Base-by-base conservation (phyloP, 2,797 vertebrate genomes). In the Syngnathus acus region DNA sequence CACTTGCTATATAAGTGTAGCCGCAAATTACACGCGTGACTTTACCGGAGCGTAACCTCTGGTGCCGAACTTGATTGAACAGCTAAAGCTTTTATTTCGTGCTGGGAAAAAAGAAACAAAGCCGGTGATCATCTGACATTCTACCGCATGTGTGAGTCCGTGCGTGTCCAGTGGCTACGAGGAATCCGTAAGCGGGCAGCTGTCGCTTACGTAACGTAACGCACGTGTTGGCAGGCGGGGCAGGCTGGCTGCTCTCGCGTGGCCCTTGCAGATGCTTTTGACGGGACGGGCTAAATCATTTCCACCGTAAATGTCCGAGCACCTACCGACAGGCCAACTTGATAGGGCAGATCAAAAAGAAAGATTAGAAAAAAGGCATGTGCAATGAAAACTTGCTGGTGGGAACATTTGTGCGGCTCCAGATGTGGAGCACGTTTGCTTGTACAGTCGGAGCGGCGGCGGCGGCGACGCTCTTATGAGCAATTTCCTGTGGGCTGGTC, bases 401-500 rank as follows among this genome's bases (percentile, higher is more conserved):
- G 10, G 47, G 62, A 14, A 50, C 6, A 32, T 51, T 13, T 0
- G 32, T 42, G 50, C 5, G 51, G n/a, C 26, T 65, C 65, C 65
- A 65, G 65, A 65, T 65, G 65, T 65, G 50, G 6, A 19, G 21
- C 51, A 16, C 2, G 5, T 45, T 62, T 85, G 86, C 83, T 84
- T 84, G 86, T 79, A 72, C 53, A 60, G 64, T 6, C 40, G 48
- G 55, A 72, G 45, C 57, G 66, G 42, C 26, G 64, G 71, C 78
- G 64, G 66, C 73, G 23, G 23, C 23, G 23, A 1, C 23, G 37
- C 71, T 66, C 74, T 62, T 69, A 82, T 84, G 81, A 86, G 82
- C 81, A 78, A 83, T 82, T 76, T 85, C 83, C 86, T 80, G 68
- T 62, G 75, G 70, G 65, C 74, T 37, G 65, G 77, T 80, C 78